These are phyloP conservation scores for Darevskia nairensis DNA, from an alignment of 2,797 vertebrate genomes.

Conservation along the genomic window DNA sequence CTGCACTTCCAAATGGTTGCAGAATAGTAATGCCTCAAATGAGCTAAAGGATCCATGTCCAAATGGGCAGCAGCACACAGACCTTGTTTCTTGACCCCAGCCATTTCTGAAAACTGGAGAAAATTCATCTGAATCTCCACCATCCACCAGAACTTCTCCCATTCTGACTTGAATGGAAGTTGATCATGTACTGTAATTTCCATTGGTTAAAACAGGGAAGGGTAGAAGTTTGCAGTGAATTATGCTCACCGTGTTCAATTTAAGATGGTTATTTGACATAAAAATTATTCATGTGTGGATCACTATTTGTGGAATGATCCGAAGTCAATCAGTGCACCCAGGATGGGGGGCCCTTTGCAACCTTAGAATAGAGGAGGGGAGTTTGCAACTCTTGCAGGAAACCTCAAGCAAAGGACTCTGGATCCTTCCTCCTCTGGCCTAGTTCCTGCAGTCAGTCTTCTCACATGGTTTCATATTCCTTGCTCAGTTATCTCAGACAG, in stretches of 20 bases:
- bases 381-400: background rate
- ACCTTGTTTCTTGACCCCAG: background rate
- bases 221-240: background rate
- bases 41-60: background rate
- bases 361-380: background rate
- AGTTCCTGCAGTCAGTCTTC: background rate
- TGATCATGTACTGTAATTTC: background rate
- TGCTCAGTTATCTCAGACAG: background rate
- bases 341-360: too few species aligned
- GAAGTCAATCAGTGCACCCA: background rate
- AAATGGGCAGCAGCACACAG: background rate
- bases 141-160: background rate
- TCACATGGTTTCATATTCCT: background rate
- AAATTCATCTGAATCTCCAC: background rate
- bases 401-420: background rate
- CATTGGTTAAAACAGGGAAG: background rate
- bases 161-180: background rate
- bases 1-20: background rate
- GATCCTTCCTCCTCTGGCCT: background rate
- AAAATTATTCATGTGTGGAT: background rate
- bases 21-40: background rate
- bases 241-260: background rate
- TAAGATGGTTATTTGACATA: background rate
- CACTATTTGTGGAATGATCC: background rate
- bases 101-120: background rate